Base-by-base conservation (phyloP, 2,797 vertebrate species). In the Eulemur coronatus region DNA sequence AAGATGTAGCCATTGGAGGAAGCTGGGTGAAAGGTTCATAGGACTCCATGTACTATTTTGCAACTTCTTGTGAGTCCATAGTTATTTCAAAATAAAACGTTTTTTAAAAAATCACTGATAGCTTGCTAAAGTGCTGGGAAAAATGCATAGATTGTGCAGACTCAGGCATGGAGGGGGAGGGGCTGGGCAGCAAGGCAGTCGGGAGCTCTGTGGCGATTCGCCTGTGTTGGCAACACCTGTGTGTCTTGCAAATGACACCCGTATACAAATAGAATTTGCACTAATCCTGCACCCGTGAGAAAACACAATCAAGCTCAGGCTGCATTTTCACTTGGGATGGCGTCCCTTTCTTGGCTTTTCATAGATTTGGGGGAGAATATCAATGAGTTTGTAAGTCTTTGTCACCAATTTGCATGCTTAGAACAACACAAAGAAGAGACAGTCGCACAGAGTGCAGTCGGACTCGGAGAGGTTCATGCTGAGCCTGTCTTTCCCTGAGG, bases 31-130 rank as follows among this genome's bases (percentile, higher is more conserved):
- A 89, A 48, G 28, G 41, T 88, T 70, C 57, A 22, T n/a, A 22
- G 63, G 38, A 82, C 91, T 79, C 69, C 17, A 4, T 35, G 10
- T 81, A 41, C 67, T 96, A 52, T 92, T 93, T 89, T 93, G 86
- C 86, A 97, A 96, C 33, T 91, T 84, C 48, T 67, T 69, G 0
- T 48, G 48, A 79, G 65, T 75, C 24, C 35, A 10, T 20, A 69
- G 48, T 69, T 59, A 65, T 87, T 96, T 93, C 92, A 76, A 96
- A 95, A 97, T 43, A 79, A 89, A 87, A 73, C 79, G 26, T 8
- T 57, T 41, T 65, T 38, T 52, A 57, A 85, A 67, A 89, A 59
- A 57, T 81, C 41, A 87, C 35, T n/a, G 3, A 89, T 43, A 57
- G 38, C 81, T 85, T 92, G 61, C 94, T 46, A 52, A 76, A 69